These are phyloP conservation scores for Eilema sororculum DNA, from an alignment of 2,888 invertebrate species.

Conservation along the genomic window DNA sequence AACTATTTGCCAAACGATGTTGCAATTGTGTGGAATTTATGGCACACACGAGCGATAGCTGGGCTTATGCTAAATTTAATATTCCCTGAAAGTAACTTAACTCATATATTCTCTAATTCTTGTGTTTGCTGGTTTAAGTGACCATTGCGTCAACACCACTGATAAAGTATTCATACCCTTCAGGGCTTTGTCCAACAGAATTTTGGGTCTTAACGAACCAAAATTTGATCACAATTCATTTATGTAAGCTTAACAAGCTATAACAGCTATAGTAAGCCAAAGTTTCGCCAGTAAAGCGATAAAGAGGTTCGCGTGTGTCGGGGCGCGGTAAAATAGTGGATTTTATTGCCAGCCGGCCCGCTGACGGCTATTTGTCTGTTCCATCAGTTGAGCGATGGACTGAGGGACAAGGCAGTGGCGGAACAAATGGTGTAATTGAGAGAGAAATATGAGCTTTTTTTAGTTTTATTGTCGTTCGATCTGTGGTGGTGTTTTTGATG, in stretches of 20 bases:
- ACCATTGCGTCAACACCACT: neutral
- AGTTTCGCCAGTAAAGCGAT: constrained; percentile 55
- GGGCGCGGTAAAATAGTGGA: constrained; percentile 64
- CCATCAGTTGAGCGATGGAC: constrained; percentile 44
- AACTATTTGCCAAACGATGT: too few relatives aligned
- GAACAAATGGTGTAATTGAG: constrained; percentile 13
- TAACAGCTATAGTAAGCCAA: constrained; percentile 15
- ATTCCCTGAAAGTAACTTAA: too few relatives aligned
- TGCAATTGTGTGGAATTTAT: too few relatives aligned
- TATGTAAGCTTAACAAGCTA: constrained; percentile 9
- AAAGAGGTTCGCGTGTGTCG: constrained; percentile 57
- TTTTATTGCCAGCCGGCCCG: constrained; percentile 64
- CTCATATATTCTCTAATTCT: too few relatives aligned
- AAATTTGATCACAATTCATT: neutral
- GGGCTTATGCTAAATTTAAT: too few relatives aligned
- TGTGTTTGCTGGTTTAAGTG: too few relatives aligned
- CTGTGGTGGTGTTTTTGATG: neutral
- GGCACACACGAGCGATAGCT: too few relatives aligned
- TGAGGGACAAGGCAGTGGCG: constrained; percentile 24
- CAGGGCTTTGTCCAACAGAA: neutral
- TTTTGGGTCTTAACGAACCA: neutral
- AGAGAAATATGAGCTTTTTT: constrained; percentile 9
- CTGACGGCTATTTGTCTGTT: constrained; percentile 69
- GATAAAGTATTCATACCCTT: neutral
- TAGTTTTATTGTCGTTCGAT: neutral